phyloP scores from a whole-genome alignment of 2,113 vertebrate species.

The Machaerirhynchus nigripectus region DNA sequence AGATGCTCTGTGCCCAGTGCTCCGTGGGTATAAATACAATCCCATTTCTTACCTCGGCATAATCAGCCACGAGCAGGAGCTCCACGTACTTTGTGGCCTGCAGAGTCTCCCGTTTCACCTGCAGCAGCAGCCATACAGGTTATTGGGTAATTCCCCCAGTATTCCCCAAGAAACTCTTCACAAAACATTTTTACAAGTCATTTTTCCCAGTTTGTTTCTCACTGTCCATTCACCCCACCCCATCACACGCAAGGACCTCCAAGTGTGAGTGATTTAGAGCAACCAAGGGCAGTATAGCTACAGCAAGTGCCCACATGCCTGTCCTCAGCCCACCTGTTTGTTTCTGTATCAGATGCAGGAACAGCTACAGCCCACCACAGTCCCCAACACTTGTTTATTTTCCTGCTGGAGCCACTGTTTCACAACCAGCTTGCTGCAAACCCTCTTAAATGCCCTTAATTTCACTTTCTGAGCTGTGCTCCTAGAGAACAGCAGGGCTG shows the following conservation, averaged over 20 bases:
- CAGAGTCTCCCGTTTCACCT: slow-evolving; percentile 85
- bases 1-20: background rate
- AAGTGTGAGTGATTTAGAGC: background rate
- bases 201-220: background rate
- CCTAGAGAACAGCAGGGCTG: background rate
- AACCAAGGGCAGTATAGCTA: background rate
- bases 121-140: background rate
- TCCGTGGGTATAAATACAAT: background rate
- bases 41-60: slow-evolving; percentile 85
- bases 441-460: background rate
- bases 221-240: background rate
- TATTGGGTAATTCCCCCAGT: background rate
- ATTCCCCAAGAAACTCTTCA: background rate
- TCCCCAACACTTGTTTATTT: background rate
- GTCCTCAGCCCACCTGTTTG: background rate
- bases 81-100: slow-evolving; percentile 90
- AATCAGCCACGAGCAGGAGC: slow-evolving; percentile 91
- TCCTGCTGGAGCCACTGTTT: background rate
- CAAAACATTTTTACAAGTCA: rapidly evolving
- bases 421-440: background rate
- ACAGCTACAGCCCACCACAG: background rate
- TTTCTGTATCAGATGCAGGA: rapidly evolving
- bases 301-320: background rate
- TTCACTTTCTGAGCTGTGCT: background rate
- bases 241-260: background rate